A percentile compares a stretch with the other conserved stretches of the same genome.
These are phyloP conservation scores for Uria aalge DNA, from an alignment of 2,113 vertebrate species.

Conservation along the genomic window DNA sequence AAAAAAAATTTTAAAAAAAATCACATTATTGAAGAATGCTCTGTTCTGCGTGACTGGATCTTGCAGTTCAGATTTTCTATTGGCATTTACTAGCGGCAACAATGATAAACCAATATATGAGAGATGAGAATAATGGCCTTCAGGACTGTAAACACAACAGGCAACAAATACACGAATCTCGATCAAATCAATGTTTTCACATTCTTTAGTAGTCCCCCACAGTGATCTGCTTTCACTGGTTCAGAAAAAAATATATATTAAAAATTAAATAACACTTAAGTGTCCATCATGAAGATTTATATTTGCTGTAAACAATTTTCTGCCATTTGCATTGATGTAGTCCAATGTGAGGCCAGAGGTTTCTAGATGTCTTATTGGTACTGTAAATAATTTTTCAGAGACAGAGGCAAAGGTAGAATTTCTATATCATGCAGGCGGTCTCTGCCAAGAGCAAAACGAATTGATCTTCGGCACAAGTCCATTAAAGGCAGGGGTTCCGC, in stretches of 20 bases:
- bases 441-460: slow-evolving; percentile 90
- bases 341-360: slow-evolving; percentile 56
- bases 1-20: not conserved
- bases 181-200: slow-evolving; percentile 60
- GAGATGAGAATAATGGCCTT: slow-evolving; percentile 46
- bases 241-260: slow-evolving; percentile 68
- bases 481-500: slow-evolving; percentile 95
- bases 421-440: slow-evolving; percentile 91
- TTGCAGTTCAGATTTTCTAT: not conserved
- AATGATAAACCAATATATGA: not conserved
- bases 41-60: not conserved
- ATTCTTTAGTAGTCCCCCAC: slow-evolving; percentile 66
- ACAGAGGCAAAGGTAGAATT: slow-evolving; percentile 90
- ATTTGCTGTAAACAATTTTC: slow-evolving; percentile 79
- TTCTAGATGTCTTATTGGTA: slow-evolving; percentile 86
- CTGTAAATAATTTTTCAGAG: slow-evolving; percentile 97
- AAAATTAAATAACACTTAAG: slow-evolving; percentile 78
- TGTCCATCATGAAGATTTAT: slow-evolving; percentile 70
- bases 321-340: slow-evolving; percentile 66
- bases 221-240: slow-evolving; percentile 67
- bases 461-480: slow-evolving; percentile 93
- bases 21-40: not conserved
- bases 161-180: slow-evolving; percentile 42
- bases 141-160: slow-evolving; percentile 63
- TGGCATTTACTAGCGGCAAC: slow-evolving; percentile 6